Conservation (phyloP, 1,140 invertebrate species). For the Pachyrhynchus sulphureomaculatus region DNA sequence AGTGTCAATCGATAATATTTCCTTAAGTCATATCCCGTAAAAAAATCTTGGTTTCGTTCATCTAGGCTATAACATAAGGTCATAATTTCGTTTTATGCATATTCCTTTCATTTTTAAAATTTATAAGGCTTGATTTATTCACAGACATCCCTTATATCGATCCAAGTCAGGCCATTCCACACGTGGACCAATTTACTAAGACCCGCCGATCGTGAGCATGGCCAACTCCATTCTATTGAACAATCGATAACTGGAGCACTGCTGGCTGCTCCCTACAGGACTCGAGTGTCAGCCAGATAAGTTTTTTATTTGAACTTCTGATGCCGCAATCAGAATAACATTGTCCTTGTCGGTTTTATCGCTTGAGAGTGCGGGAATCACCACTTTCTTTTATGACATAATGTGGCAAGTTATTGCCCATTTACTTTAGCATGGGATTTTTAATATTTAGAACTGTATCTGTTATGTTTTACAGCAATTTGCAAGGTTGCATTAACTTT, state of each 20-base stretch:
- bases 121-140: no score
- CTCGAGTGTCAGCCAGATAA: neutral
- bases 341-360: constrained; percentile 12
- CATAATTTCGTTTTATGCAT: no score
- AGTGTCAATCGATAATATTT: no score
- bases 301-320: constrained; percentile 7
- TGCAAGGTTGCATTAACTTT: no score
- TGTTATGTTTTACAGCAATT: no score
- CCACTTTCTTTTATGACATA: constrained; percentile 1
- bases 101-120: no score
- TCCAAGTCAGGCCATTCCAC: neutral
- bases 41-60: no score
- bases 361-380: neutral
- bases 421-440: no score
- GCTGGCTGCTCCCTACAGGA: neutral
- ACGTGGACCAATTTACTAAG: neutral
- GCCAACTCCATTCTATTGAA: neutral
- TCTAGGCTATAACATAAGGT: no score
- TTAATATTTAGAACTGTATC: no score
- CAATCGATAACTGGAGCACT: constrained; percentile 10
- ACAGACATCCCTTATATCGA: neutral
- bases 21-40: no score
- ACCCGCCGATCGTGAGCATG: neutral
- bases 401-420: no score
- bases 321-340: constrained; percentile 4